Base-by-base conservation (phyloP, 1,140 invertebrate genomes). In the Bradynema listronoti region DNA sequence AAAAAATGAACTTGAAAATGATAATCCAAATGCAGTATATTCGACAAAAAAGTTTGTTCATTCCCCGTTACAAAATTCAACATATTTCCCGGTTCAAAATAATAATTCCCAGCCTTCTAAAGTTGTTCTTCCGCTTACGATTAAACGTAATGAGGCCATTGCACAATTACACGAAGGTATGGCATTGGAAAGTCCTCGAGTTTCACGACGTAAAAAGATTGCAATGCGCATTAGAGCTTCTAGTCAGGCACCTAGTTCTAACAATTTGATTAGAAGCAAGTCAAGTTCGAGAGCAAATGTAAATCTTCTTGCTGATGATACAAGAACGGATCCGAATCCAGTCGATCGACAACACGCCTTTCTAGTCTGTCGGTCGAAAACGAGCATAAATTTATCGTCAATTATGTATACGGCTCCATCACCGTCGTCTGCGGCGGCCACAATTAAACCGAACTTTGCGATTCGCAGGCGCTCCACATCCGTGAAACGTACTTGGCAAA, bases 311-410 rank as follows among this genome's bases (percentile, higher is more conserved):
- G 16, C 27, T 29, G 25, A 14, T 27, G 24, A 36, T 24, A 61
- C 16, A 50, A 61, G 6, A 16, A 39, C 42, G 9, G 6, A 6
- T 24, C 53, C 46, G 30, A 56, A 43, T 43, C 22, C 32, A 11
- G 27, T 36, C 27, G 32, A 42, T 32, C 27, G 25, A 22, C 56
- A 55, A 57, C 49, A 58, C 6, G 32, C 32, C 14, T 58, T 58
- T 34, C 16, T 19, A 14, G 49, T 61, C 52, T 19, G 41, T 30
- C 33, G 59, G 16, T 61, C 59, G 25, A 61, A 61, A 46, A 61
- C 59, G 7, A 30, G 42, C 16, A 62, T 43, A 16, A 61, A 61
- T 46, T 34, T 61, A 34, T 22, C 41, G 30, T 39, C 24, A 36
- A 36, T n/a, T n/a, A n/a, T n/a, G 36, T 33, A 51, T 51, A 30